phyloP scores from a whole-genome alignment of 2,113 vertebrate species.

The Varanus komodoensis region DNA sequence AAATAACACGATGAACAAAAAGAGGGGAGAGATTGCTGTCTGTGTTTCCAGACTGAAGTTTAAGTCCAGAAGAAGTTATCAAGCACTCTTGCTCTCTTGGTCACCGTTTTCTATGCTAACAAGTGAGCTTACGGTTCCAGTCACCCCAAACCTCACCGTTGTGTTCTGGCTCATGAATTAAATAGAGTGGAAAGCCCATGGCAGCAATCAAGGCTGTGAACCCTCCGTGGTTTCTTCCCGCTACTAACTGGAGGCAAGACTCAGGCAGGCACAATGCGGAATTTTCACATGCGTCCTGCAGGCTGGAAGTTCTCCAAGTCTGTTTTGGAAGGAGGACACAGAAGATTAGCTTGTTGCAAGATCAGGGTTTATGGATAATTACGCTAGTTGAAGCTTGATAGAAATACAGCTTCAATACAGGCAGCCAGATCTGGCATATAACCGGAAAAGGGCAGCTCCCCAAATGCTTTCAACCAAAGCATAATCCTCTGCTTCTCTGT shows the following conservation, averaged over 20 bases:
- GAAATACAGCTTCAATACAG: no score
- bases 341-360: no score
- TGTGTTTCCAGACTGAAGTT: background rate
- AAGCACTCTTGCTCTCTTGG: background rate
- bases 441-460: no score
- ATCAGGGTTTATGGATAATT: no score
- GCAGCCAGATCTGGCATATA: no score
- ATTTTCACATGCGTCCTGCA: no score
- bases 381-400: no score
- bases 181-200: background rate
- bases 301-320: no score
- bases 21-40: background rate
- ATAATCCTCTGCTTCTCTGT: no score
- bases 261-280: no score
- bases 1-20: background rate
- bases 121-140: fast-evolving
- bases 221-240: background rate
- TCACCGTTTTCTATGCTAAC: background rate
- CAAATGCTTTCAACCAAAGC: no score
- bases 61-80: background rate
- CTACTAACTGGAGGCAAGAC: background rate
- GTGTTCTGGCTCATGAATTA: background rate
- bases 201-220: background rate
- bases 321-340: no score
- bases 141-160: background rate